Base-by-base conservation (phyloP, 2,797 vertebrate species). In the Lagocephalus sceleratus region DNA sequence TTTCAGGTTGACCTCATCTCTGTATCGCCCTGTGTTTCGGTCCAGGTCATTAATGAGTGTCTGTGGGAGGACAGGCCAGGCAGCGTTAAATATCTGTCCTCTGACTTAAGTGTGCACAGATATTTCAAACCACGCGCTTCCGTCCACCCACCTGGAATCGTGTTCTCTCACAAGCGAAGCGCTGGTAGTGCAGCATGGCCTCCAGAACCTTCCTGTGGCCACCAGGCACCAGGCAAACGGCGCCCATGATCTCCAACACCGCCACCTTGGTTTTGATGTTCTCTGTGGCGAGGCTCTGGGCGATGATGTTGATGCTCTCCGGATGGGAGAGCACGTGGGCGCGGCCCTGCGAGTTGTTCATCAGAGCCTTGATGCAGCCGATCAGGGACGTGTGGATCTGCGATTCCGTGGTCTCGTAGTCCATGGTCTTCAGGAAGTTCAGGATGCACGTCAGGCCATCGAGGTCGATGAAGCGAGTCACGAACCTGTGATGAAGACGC, bases 321-420 rank as follows among this genome's bases (percentile, higher is more conserved):
- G 92, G 84, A 82, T 99, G 97, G 17, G 97, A 93, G 75, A 99
- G 91, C 53, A 99, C 97, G 0, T 99, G 97, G 63, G 97, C 95
- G 38, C 97, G 90, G 53, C 97, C 97, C 85, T 97, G 94, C 60
- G 97, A 98, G 91, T 99, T 99, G 90, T 99, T 99, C 97, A 99
- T 99, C 80, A 99, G 91, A 5, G 97, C 97, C 83, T 99, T 99
- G 85, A 99, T 95, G 88, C 97, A 99, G 46, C 97, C 97, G 22
- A 99, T 99, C 70, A 99, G 95, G 11, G 97, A 99, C 62, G 97
- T 99, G 91, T 99, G 97, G 90, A 99, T 97, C 80, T 94, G 95
- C 3, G 96, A 99, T 82, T 99, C 96, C 0, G 94, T 94, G 1
- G 95, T 99, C 89, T 99, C 97, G 3, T 96, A 98, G 93, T 99